phyloP scores from a whole-genome alignment of 1,140 invertebrate species.

The Drosophila grimshawi region DNA sequence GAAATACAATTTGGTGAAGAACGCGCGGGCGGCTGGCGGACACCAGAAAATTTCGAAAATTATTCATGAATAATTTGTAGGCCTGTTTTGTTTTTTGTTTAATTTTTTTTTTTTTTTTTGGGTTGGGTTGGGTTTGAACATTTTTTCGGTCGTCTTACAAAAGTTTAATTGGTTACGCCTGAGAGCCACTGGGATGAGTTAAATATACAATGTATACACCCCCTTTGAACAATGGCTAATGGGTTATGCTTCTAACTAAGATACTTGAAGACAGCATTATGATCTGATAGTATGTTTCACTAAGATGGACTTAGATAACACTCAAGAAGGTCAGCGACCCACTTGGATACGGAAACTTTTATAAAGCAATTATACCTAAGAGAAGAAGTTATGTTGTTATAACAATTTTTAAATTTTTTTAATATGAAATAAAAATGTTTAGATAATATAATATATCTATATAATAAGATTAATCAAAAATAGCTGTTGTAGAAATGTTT shows the following conservation, averaged over 20 bases:
- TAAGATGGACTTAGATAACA: slow-evolving; percentile 4
- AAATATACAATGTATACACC: slow-evolving; percentile 21
- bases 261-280: slow-evolving; percentile 5
- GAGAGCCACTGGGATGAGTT: slow-evolving; percentile 56
- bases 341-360: not conserved
- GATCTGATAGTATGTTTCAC: slow-evolving; percentile 21
- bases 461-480: no score
- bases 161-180: slow-evolving; percentile 80
- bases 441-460: no score
- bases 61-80: slow-evolving; percentile 73
- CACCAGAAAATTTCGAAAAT: slow-evolving; percentile 43
- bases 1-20: slow-evolving; percentile 32
- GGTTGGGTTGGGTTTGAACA: slow-evolving; percentile 8
- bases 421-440: no score
- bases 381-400: no score
- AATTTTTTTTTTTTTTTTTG: no score
- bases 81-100: slow-evolving; percentile 17
- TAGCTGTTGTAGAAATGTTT: no score
- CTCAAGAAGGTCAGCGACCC: not conserved
- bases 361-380: not conserved
- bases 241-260: slow-evolving; percentile 42
- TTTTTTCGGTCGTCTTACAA: slow-evolving; percentile 36
- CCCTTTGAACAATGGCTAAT: slow-evolving; percentile 44
- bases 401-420: no score
- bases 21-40: slow-evolving; percentile 8